These are phyloP conservation scores for Drosophila nigricruria DNA, from an alignment of 2,888 invertebrate species.

Conservation along the genomic window DNA sequence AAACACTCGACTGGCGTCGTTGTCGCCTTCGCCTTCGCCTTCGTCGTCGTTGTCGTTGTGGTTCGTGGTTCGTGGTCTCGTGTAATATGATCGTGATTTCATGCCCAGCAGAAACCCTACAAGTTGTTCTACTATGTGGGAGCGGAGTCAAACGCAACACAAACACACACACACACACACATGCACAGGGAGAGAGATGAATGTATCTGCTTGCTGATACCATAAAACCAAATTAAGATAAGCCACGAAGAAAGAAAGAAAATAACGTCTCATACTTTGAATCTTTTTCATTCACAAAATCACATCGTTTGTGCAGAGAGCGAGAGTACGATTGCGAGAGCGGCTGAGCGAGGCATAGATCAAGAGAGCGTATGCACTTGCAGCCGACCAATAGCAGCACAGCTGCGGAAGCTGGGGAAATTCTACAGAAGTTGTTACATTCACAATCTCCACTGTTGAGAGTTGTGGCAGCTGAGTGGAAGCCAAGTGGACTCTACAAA, in stretches of 20 bases:
- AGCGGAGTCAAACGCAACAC: constrained; percentile 42
- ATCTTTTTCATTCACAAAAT: constrained; percentile 71
- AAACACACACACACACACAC: constrained; percentile 14
- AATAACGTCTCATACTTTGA: constrained; percentile 34
- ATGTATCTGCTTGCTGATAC: constrained; percentile 61
- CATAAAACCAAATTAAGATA: constrained; percentile 76
- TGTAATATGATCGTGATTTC: constrained; percentile 74
- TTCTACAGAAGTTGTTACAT: constrained; percentile 36
- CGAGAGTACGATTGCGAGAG: background rate
- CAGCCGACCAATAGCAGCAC: constrained; percentile 64
- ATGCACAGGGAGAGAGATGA: constrained; percentile 26
- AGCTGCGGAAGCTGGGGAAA: constrained; percentile 48
- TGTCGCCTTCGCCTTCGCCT: constrained; percentile 3
- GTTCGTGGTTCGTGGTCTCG: constrained; percentile 57
- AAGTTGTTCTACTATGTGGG: constrained; percentile 45
- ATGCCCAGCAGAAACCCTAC: constrained; percentile 69
- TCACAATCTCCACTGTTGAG: constrained; percentile 33
- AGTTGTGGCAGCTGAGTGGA: constrained; percentile 36
- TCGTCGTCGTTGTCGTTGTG: constrained; percentile 9
- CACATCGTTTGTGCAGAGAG: constrained; percentile 7
- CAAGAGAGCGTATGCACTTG: constrained; percentile 6
- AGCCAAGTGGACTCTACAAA: constrained; percentile 28
- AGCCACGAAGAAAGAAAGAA: constrained; percentile 58
- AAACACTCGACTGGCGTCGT: constrained; percentile 59
- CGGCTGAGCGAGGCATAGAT: constrained; percentile 11